These are phyloP conservation scores for Petroica traversi DNA, from an alignment of 2,113 vertebrate genomes.

Conservation along the genomic window DNA sequence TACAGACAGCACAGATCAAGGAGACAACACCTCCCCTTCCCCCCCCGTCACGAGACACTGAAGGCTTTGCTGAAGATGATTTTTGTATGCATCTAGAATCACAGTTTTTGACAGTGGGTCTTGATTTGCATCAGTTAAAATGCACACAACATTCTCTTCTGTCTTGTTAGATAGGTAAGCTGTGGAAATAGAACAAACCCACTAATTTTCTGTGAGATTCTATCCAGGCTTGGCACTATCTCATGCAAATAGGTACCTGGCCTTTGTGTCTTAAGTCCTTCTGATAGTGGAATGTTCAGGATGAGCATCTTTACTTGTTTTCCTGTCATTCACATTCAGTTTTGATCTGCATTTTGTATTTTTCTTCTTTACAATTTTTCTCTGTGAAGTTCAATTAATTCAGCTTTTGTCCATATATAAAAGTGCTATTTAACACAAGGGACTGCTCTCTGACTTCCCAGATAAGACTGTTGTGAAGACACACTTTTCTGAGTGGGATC, in stretches of 20 bases:
- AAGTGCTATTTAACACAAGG: neutral
- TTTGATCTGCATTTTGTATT: neutral
- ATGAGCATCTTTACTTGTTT: neutral
- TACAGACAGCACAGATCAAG: neutral
- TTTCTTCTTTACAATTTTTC: neutral
- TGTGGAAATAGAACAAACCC: neutral
- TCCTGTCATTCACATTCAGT: neutral
- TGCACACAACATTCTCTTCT: neutral
- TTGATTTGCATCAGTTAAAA: neutral
- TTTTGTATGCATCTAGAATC: neutral
- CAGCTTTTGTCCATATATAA: neutral
- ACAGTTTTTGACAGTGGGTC: neutral
- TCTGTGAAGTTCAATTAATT: neutral
- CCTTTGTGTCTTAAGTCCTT: neutral
- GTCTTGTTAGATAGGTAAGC: neutral
- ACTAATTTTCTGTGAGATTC: neutral
- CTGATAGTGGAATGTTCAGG: neutral
- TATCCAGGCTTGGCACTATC: neutral
- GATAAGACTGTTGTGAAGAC: neutral
- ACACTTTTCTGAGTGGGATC: neutral
- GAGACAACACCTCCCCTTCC: neutral
- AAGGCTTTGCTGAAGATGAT: neutral
- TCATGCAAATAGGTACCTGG: neutral
- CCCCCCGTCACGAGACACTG: neutral
- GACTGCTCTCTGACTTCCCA: neutral